phyloP scores from a whole-genome alignment of 2,888 invertebrate genomes.

The Fissipunctia ypsillon region DNA sequence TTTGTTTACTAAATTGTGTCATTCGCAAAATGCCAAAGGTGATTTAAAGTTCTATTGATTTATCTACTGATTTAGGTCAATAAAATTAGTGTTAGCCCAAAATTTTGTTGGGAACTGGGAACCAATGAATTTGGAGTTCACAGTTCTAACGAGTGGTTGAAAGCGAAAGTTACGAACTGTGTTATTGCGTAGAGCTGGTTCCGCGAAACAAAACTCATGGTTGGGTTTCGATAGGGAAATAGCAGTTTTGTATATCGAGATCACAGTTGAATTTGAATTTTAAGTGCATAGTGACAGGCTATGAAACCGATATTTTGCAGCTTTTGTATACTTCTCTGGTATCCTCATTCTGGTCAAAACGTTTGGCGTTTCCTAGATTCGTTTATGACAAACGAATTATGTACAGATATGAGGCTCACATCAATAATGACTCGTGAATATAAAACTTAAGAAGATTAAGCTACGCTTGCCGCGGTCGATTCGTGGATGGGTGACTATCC shows the following conservation, averaged over 20 bases:
- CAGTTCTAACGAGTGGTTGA: not conserved
- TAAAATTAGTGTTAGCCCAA: not conserved
- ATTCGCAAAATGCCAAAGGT: not conserved
- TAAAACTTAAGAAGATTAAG: too few relatives aligned
- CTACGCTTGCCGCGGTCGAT: too few relatives aligned
- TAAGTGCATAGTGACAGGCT: not conserved
- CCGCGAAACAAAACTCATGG: not conserved
- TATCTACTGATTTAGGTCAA: not conserved
- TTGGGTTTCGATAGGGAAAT: not conserved
- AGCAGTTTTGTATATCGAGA: not conserved
- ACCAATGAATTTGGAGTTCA: not conserved
- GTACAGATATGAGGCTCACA: too few relatives aligned
- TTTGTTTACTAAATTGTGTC: slow-evolving; percentile 3
- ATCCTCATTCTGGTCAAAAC: not conserved
- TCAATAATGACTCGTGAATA: too few relatives aligned
- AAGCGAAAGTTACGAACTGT: slow-evolving; percentile 2
- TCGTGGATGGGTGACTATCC: too few relatives aligned
- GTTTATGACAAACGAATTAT: not conserved
- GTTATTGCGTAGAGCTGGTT: not conserved
- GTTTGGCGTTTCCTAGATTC: too few relatives aligned
- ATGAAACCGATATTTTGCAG: slow-evolving; percentile 4
- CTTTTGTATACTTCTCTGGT: not conserved
- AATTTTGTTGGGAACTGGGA: not conserved
- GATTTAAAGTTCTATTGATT: not conserved
- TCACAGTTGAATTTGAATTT: not conserved